Conservation (phyloP, 2,113 vertebrate genomes). For the Neogobius melanostomus region DNA sequence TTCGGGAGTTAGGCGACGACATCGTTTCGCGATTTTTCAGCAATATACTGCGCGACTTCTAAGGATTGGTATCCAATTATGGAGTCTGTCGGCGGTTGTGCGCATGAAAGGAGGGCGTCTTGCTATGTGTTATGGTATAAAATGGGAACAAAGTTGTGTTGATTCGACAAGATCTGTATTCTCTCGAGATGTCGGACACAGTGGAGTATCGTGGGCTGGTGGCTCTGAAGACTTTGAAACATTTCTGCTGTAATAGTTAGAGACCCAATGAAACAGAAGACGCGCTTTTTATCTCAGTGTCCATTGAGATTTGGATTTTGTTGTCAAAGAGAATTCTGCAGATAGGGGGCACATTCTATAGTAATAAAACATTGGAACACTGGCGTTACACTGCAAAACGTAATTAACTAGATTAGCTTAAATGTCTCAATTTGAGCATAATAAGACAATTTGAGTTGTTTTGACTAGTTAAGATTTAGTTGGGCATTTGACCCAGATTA, state of each 20-base stretch:
- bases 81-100: background rate
- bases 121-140: background rate
- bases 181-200: background rate
- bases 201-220: background rate
- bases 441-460: no score
- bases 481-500: no score
- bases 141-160: conserved; percentile 1
- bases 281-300: no score
- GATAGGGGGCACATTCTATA: no score
- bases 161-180: conserved; percentile 4
- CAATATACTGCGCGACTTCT: background rate
- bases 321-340: no score
- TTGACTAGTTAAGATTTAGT: no score
- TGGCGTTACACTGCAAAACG: no score
- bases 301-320: no score
- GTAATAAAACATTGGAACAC: no score
- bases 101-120: background rate
- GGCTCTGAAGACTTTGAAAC: background rate
- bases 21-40: background rate
- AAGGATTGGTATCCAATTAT: background rate
- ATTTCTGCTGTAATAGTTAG: background rate
- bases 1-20: background rate
- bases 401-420: no score
- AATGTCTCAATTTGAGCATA: no score
- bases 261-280: background rate